Evolutionary conservation across 2,888 invertebrate species (phyloP).

Genomic region (Euproctis similis): DNA sequence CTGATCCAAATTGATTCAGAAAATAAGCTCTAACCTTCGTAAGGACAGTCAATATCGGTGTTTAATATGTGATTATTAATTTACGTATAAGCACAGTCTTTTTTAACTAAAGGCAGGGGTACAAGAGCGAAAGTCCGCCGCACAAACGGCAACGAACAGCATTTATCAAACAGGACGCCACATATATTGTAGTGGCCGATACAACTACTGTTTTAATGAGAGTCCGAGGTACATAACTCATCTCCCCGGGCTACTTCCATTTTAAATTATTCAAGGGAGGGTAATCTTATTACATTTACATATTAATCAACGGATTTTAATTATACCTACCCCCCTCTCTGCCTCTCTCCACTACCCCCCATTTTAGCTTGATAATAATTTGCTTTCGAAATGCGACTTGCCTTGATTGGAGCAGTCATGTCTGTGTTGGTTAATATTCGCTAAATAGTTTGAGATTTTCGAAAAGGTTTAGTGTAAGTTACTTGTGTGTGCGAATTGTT

Average conservation of each 20-base stretch:
- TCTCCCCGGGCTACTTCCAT: conserved; percentile 59
- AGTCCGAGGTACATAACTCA: conserved; percentile 65
- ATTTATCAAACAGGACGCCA: conserved; percentile 51
- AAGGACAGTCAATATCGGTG: no score
- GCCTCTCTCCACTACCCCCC: conserved; percentile 77
- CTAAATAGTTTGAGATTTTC: conserved; percentile 57
- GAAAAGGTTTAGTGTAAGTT: no score
- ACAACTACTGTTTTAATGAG: conserved; percentile 58
- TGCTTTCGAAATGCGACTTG: conserved; percentile 71
- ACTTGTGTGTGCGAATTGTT: conserved; percentile 14
- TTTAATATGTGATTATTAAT: no score
- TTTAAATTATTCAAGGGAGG: conserved; percentile 90
- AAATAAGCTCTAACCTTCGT: no score
- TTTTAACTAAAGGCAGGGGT: conserved; percentile 10
- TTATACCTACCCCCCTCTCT: conserved; percentile 84
- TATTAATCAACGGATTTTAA: conserved; percentile 99
- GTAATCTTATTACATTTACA: conserved; percentile 99
- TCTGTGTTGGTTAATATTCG: conserved; percentile 49
- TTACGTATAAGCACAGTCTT: no score
- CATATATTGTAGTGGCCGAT: conserved; percentile 50
- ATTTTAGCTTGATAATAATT: conserved; percentile 69
- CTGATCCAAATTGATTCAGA: not conserved
- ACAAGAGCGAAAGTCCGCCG: conserved; percentile 16
- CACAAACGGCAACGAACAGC: conserved; percentile 20
- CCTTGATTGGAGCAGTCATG: conserved; percentile 59